A percentile compares a stretch with the other conserved stretches of the same genome.
These are phyloP conservation scores for Plemyria rubiginata DNA, from an alignment of 2,888 invertebrate species.

Conservation along the genomic window DNA sequence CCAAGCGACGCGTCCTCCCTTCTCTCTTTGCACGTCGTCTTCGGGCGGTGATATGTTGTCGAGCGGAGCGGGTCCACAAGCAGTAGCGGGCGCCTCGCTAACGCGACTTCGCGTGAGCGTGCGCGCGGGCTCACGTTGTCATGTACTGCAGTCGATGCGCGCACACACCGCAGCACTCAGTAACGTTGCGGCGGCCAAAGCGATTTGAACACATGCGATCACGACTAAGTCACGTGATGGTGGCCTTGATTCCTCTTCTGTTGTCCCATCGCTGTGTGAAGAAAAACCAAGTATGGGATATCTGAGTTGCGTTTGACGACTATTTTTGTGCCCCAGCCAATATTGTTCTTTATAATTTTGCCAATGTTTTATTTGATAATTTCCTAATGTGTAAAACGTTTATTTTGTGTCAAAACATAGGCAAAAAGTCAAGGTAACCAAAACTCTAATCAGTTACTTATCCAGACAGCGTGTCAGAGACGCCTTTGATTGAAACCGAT, in stretches of 20 bases:
- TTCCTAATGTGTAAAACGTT: too few species aligned
- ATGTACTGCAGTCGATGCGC: conserved; percentile 80
- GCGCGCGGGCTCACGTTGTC: conserved; percentile 80
- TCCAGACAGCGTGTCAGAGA: too few species aligned
- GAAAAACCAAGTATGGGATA: background rate
- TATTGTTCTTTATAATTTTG: too few species aligned
- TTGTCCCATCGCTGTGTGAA: conserved; percentile 68
- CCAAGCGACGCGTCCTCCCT: conserved; percentile 85
- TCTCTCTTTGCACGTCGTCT: conserved; percentile 63
- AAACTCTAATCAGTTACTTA: too few species aligned
- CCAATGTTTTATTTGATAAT: too few species aligned
- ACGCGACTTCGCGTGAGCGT: conserved; percentile 70
- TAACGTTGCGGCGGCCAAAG: conserved; percentile 78
- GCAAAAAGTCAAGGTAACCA: too few species aligned
- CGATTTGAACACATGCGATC: conserved; percentile 80
- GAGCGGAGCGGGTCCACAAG: conserved; percentile 56
- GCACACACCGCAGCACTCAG: conserved; percentile 81
- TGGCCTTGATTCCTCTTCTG: conserved; percentile 69
- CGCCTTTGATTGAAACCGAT: too few species aligned
- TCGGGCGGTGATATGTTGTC: conserved; percentile 60
- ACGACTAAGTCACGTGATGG: conserved; percentile 75
- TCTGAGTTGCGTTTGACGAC: too few species aligned
- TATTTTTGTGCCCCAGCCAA: too few species aligned
- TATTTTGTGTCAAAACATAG: too few species aligned
- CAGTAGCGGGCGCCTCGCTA: conserved; percentile 65